phyloP scores from a whole-genome alignment of 2,797 vertebrate species.

The Pangasius macronema region DNA sequence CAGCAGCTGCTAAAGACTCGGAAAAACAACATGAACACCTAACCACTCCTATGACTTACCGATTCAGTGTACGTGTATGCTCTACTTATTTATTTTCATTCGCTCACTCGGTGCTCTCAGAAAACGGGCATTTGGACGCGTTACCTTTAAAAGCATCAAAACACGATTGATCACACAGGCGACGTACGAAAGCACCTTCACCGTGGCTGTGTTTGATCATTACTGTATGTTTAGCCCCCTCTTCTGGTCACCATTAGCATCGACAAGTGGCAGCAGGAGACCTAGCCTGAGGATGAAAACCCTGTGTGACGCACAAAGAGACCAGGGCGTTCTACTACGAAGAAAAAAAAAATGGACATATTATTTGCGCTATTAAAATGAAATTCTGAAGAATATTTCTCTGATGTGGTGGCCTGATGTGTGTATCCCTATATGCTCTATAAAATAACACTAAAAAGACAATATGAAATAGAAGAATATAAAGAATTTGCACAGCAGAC shows the following conservation, averaged over 20 bases:
- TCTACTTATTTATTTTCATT: background rate
- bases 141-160: background rate
- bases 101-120: background rate
- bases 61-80: background rate
- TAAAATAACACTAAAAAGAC: background rate
- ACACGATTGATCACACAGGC: background rate
- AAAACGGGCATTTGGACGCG: background rate
- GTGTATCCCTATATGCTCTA: background rate
- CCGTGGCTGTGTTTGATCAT: background rate
- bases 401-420: no score
- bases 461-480: background rate
- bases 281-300: conserved; percentile 29
- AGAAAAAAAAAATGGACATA: background rate
- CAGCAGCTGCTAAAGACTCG: background rate
- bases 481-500: no score
- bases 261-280: conserved; percentile 9
- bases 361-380: background rate
- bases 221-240: conserved; percentile 29
- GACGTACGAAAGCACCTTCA: background rate
- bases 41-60: background rate
- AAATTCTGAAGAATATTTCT: background rate
- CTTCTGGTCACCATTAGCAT: conserved; percentile 27
- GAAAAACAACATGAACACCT: background rate
- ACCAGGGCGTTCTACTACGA: background rate
- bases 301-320: conserved; percentile 17